These are phyloP conservation scores for Potorous gilbertii DNA, from an alignment of 2,797 vertebrate species.

Conservation along the genomic window DNA sequence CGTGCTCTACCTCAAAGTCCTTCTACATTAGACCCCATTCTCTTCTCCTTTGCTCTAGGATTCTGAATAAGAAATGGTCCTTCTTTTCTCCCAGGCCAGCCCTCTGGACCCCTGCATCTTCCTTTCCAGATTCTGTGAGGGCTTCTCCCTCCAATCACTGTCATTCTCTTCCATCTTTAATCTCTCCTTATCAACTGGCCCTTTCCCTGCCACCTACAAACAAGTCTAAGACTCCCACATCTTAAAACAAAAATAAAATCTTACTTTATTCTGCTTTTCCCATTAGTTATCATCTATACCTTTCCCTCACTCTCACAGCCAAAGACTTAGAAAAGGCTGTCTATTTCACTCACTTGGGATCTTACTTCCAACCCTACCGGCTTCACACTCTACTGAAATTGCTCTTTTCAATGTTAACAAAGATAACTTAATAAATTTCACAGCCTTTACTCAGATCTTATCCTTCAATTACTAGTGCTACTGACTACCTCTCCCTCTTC, in stretches of 20 bases:
- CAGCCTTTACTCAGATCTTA: neutral
- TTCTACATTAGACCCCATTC: neutral
- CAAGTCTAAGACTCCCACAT: neutral
- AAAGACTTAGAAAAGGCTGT: neutral
- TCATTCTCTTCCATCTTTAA: neutral
- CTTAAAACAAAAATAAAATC: neutral
- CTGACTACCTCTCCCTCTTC: neutral
- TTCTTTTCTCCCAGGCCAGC: neutral
- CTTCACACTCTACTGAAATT: neutral
- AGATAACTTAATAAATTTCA: neutral
- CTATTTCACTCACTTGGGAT: neutral
- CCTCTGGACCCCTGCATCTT: neutral
- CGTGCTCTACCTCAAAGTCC: neutral
- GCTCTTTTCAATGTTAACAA: neutral
- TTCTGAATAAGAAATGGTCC: neutral
- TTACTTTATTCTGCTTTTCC: neutral
- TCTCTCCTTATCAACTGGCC: neutral
- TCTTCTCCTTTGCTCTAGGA: neutral
- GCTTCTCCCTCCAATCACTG: neutral
- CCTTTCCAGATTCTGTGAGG: neutral
- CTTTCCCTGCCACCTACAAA: neutral
- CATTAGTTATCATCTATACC: neutral
- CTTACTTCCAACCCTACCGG: neutral
- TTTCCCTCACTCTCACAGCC: neutral
- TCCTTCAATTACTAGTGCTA: neutral